Conservation (phyloP, 2,888 invertebrate genomes). For the Melieria crassipennis region DNA sequence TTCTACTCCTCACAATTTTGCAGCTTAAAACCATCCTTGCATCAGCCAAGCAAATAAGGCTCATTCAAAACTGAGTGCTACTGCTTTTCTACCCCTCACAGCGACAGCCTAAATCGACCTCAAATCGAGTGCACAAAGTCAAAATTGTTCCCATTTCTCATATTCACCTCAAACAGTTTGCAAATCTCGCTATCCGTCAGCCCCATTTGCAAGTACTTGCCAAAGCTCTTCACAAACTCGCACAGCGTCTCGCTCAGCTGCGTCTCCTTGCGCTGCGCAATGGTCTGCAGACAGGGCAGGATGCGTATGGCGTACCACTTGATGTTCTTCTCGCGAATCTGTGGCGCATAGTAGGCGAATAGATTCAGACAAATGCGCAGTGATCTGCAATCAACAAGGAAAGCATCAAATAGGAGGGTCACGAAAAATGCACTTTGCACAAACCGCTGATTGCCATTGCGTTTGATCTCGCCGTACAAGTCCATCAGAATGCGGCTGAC, state of each 20-base stretch:
- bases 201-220: conserved; percentile 61
- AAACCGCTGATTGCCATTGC: conserved; percentile 72
- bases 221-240: conserved; percentile 63
- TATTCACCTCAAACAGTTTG: conserved; percentile 62
- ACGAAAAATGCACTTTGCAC: not conserved
- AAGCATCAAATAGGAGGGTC: conserved; percentile 61
- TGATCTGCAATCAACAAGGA: conserved; percentile 56
- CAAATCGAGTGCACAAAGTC: too few relatives aligned
- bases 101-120: too few relatives aligned
- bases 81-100: too few relatives aligned
- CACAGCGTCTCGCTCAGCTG: conserved; percentile 61
- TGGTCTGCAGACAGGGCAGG: conserved; percentile 77
- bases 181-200: conserved; percentile 63
- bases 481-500: conserved; percentile 81
- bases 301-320: conserved; percentile 81
- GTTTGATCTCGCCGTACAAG: conserved; percentile 83
- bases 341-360: conserved; percentile 79
- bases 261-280: conserved; percentile 75
- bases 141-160: too few relatives aligned
- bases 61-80: too few relatives aligned
- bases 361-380: conserved; percentile 80
- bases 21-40: too few relatives aligned
- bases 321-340: conserved; percentile 80
- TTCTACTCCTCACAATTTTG: too few relatives aligned
- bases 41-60: too few relatives aligned